Evolutionary conservation across 2,113 vertebrate species (phyloP).

Genomic region (Trinectes maculatus): DNA sequence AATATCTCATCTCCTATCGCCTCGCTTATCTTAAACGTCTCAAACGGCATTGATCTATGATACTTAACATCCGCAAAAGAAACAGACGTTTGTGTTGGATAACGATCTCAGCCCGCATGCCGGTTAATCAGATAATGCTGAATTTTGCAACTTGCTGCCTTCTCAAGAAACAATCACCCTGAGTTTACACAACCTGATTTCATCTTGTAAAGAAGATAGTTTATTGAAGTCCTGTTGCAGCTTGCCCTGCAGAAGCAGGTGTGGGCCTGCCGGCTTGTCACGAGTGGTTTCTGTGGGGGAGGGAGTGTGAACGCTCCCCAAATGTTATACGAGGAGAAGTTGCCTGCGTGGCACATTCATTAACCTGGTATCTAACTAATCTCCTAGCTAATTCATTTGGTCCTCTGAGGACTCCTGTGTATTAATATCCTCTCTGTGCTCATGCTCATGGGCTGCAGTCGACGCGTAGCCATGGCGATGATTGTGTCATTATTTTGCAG

Average conservation of each 20-base stretch:
- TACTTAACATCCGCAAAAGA: conserved; percentile 14
- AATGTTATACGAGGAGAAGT: conserved; percentile 33
- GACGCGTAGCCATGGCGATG: conserved; percentile 80
- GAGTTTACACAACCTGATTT: conserved; percentile 66
- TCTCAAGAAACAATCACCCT: conserved; percentile 44
- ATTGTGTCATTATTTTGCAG: conserved; percentile 82
- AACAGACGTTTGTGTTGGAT: conserved; percentile 12
- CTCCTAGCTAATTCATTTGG: conserved; percentile 80
- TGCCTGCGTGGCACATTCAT: conserved; percentile 73
- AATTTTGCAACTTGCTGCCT: conserved; percentile 35
- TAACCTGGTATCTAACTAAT: conserved; percentile 76
- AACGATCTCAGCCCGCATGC: conserved; percentile 16
- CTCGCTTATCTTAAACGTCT: conserved; percentile 15
- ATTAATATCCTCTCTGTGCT: conserved; percentile 74
- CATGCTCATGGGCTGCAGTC: conserved; percentile 63
- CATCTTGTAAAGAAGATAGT: conserved; percentile 55
- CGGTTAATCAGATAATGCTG: conserved; percentile 48
- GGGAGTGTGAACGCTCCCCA: conserved; percentile 8
- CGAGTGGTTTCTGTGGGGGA: conserved; percentile 18
- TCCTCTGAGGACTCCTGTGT: conserved; percentile 66
- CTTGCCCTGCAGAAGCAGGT: conserved; percentile 64
- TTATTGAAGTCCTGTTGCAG: conserved; percentile 69
- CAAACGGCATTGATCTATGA: conserved; percentile 28
- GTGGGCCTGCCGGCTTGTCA: conserved; percentile 61
- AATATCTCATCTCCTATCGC: conserved; percentile 13